These are phyloP conservation scores for Hafferia zeledoni DNA, from an alignment of 2,797 vertebrate species.

Conservation along the genomic window DNA sequence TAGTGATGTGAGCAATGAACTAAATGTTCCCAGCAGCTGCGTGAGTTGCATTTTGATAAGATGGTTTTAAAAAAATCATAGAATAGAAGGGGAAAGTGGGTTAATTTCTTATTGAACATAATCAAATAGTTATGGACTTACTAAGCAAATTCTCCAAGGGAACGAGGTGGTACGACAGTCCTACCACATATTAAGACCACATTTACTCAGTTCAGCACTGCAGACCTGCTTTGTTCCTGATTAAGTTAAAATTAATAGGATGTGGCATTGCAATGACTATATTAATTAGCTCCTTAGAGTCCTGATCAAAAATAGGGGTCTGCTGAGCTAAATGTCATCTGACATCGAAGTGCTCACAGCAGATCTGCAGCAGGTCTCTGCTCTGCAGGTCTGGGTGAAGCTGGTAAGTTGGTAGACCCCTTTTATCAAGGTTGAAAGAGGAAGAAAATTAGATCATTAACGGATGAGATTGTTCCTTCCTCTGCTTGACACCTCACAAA, in stretches of 20 bases:
- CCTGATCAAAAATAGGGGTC: background rate
- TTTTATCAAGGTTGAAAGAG: background rate
- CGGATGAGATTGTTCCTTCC: background rate
- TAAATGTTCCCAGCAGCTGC: background rate
- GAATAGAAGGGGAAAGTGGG: background rate
- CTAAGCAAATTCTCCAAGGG: background rate
- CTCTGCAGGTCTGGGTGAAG: background rate
- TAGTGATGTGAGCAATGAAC: background rate
- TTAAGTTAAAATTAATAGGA: background rate
- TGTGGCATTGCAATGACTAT: background rate
- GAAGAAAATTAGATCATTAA: background rate
- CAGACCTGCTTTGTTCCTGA: background rate
- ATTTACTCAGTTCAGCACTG: background rate
- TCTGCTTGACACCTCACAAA: background rate
- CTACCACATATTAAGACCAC: background rate
- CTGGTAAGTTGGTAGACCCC: background rate
- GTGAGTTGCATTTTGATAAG: conserved; percentile 22
- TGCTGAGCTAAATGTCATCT: background rate
- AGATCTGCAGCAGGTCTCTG: background rate
- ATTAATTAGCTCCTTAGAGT: conserved; percentile 3
- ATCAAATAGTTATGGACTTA: background rate
- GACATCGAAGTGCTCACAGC: background rate
- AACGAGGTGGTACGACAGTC: background rate
- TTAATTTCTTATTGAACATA: background rate
- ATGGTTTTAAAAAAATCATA: background rate